These are phyloP conservation scores for Dipodomys ordii DNA, from an alignment of 2,113 vertebrate species.

Conservation along the genomic window DNA sequence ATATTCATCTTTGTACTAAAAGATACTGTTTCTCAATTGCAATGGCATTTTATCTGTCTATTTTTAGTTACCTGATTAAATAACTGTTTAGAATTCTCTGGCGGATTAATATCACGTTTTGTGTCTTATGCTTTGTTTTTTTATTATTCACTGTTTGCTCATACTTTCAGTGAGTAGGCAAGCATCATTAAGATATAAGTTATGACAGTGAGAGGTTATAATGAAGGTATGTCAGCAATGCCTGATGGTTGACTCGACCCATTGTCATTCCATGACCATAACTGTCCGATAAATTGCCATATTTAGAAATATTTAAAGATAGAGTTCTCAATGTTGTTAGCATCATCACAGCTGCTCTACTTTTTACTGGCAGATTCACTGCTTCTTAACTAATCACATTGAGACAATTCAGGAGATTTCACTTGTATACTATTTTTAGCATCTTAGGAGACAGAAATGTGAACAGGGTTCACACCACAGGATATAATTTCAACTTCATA, in stretches of 20 bases:
- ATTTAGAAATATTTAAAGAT: slow-evolving; percentile 52
- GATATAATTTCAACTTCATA: neutral
- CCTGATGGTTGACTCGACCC: neutral
- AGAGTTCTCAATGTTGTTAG: neutral
- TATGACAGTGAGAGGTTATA: neutral
- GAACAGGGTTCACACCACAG: neutral
- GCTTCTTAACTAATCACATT: neutral
- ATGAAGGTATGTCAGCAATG: slow-evolving; percentile 29
- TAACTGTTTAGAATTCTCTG: neutral
- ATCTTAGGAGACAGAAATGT: neutral
- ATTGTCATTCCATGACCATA: neutral
- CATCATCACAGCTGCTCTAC: slow-evolving; percentile 53
- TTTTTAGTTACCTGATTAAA: slow-evolving; percentile 5
- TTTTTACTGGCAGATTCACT: slow-evolving; percentile 52
- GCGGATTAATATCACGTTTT: neutral
- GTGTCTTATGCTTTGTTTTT: neutral
- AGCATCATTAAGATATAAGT: neutral
- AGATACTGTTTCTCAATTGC: neutral
- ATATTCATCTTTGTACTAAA: neutral
- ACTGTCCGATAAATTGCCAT: slow-evolving; percentile 33
- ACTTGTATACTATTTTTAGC: neutral
- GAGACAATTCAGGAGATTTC: slow-evolving; percentile 24
- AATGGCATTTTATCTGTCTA: neutral
- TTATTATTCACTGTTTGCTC: neutral
- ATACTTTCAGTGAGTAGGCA: neutral